A percentile compares a stretch with the other conserved stretches of the same genome.
These are phyloP conservation scores for Spheniscus mendiculus DNA, from an alignment of 2,113 vertebrate species.

Conservation along the genomic window DNA sequence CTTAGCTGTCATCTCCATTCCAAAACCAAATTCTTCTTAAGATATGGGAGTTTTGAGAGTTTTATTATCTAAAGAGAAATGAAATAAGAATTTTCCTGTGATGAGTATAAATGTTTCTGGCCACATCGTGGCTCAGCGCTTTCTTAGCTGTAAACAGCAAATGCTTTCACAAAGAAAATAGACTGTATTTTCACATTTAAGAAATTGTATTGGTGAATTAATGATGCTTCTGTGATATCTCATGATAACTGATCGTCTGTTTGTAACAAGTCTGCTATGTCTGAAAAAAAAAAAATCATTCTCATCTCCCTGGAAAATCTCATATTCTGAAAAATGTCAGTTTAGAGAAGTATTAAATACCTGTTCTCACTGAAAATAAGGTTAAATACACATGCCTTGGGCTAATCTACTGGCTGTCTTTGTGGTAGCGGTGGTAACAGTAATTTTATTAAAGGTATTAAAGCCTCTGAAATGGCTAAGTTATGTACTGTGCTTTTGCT, in stretches of 20 bases:
- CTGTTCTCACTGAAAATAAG: slow-evolving; percentile 24
- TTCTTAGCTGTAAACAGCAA: slow-evolving; percentile 3
- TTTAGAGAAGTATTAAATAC: slow-evolving; percentile 35
- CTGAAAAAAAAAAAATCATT: slow-evolving; percentile 43
- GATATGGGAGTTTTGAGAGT: neutral
- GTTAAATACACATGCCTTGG: slow-evolving; percentile 35
- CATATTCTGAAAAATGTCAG: slow-evolving; percentile 64
- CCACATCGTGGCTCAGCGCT: neutral
- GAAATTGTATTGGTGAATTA: slow-evolving; percentile 58
- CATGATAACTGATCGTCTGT: slow-evolving; percentile 64
- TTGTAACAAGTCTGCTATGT: slow-evolving; percentile 52
- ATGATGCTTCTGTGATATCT: slow-evolving; percentile 68
- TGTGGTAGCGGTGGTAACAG: neutral
- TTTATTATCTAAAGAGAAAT: neutral
- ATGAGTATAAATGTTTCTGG: neutral
- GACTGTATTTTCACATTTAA: slow-evolving; percentile 60
- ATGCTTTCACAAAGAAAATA: neutral
- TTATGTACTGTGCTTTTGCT: neutral
- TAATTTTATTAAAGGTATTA: slow-evolving; percentile 27
- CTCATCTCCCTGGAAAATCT: slow-evolving; percentile 53
- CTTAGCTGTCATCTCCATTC: neutral
- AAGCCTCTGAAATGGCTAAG: neutral
- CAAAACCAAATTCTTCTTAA: neutral
- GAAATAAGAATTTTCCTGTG: neutral
- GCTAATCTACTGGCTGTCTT: neutral